These are phyloP conservation scores for Myopa testacea DNA, from an alignment of 2,888 invertebrate genomes.

Conservation along the genomic window DNA sequence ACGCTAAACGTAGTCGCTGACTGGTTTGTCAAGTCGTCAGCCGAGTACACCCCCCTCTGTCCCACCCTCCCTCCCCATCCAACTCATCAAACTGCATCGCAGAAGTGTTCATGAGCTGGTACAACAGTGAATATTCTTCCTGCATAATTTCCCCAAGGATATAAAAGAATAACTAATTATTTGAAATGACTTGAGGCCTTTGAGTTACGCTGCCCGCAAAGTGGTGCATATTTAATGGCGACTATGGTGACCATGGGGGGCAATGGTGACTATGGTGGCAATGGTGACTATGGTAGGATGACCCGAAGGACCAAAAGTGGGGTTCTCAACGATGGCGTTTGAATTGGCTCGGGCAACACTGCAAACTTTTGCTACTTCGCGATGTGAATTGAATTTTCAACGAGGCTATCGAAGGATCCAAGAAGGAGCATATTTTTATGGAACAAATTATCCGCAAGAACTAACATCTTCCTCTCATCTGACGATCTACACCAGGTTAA, in stretches of 20 bases:
- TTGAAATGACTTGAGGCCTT: conserved; percentile 39
- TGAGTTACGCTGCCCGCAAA: conserved; percentile 6
- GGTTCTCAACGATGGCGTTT: background rate
- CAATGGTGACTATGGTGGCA: background rate
- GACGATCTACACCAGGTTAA: background rate
- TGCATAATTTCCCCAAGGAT: conserved; percentile 44
- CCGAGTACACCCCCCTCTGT: background rate
- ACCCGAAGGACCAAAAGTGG: too few species aligned
- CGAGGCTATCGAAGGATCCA: background rate
- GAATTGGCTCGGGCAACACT: background rate
- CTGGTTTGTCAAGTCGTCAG: too few species aligned
- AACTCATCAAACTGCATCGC: background rate
- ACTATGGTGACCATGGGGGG: background rate
- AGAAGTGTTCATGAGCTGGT: background rate
- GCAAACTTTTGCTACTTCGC: background rate
- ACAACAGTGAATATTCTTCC: conserved; percentile 10
- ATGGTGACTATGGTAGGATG: too few species aligned
- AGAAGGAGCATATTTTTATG: background rate
- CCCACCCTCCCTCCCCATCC: background rate
- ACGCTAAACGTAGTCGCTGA: background rate
- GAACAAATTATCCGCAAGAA: too few species aligned
- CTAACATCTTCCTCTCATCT: background rate
- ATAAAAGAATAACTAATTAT: conserved; percentile 43
- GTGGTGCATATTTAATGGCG: conserved; percentile 20
- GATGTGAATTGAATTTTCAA: conserved; percentile 15